phyloP scores from a whole-genome alignment of 2,113 vertebrate genomes.

The Cisticola juncidis region DNA sequence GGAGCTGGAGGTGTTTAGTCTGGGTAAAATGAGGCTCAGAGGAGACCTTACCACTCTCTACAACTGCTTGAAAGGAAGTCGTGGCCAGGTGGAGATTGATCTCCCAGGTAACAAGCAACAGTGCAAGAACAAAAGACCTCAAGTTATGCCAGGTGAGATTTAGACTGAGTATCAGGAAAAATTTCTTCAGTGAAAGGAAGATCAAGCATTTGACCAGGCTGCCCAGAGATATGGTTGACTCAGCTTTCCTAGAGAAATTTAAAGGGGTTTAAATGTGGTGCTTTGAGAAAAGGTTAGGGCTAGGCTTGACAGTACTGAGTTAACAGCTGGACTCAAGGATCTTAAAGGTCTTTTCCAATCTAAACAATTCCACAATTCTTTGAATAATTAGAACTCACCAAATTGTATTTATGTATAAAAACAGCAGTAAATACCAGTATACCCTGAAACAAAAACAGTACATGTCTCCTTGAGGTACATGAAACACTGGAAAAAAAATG shows the following conservation, averaged over 20 bases:
- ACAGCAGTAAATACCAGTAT: neutral
- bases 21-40: neutral
- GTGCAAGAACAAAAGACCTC: neutral
- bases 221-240: no score
- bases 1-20: neutral
- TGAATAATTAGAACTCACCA: neutral
- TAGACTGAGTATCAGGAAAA: neutral
- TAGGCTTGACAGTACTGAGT: neutral
- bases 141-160: neutral
- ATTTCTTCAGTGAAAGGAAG: neutral
- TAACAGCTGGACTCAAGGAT: neutral
- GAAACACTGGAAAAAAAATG: neutral
- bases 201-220: neutral
- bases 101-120: neutral
- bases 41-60: neutral
- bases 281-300: neutral
- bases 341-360: neutral
- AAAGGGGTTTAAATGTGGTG: rapidly evolving
- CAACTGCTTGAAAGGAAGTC: neutral
- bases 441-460: neutral
- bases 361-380: neutral
- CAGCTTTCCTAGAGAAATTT: neutral
- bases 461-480: neutral
- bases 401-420: neutral
- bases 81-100: no score